Evolutionary conservation across 2,888 invertebrate genomes (phyloP), one percentile per base, ranked within the genome.

Genomic region (Tachina lurida): DNA sequence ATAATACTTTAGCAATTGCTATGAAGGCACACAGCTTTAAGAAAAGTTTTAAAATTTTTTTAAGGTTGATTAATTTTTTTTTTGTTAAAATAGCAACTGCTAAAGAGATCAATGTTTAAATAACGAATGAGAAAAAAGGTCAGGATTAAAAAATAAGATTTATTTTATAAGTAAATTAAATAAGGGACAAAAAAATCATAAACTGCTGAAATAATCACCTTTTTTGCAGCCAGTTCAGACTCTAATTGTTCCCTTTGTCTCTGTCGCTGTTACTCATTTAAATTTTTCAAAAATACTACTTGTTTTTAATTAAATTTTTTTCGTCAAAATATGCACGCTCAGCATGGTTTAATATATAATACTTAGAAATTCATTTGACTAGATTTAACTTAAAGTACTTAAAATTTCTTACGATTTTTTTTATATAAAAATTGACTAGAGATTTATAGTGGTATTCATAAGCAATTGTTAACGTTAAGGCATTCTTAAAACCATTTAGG

Each of bases 11-110:
- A 95, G 95, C 95, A 95, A 95, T 95, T 95, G 95, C 95, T 95
- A 95, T 95, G 73, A 95, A 96, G 96, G 96, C 96, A 96, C 96
- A 95, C 96, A 96, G 96, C 96, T 94, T 94, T 94, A 94, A 73
- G 60, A 60, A 94, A 94, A 94, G 94, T 79, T 84, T 83, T 88
- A 87, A 83, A 78, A 76, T 87, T 94, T 94, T 93, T 58, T 31
- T 94, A 78, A 75, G 58, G 47, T 68, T 78, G 74, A 67, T 41
- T 65, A 73, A 31, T 83, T 52, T 56, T 15, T 45, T 56, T 76
- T 67, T 65, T 39, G 3, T 68, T 68, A 3, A 93, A 94, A 89
- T 91, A 91, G 90, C 90, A 91, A 91, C 90, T 89, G 90, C 90
- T 88, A 89, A 88, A 87, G 63, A 78, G 31, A 41, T 31, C 15